Base-by-base conservation (phyloP, 2,888 invertebrate species). In the Tricholauxania praeusta region DNA sequence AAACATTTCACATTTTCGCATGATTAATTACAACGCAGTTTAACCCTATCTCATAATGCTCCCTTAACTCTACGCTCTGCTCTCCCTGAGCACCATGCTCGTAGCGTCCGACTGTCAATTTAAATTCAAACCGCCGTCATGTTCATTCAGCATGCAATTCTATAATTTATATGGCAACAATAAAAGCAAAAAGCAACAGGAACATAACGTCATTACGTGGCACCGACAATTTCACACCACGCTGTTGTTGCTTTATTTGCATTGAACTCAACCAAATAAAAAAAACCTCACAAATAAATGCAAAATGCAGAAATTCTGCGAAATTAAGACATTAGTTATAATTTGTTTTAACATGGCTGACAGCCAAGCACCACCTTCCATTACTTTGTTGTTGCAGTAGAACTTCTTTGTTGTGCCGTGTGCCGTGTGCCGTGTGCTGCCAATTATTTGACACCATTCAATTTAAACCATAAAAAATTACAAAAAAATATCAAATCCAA, bases 371-470 rank as follows among this genome's bases (percentile, higher is more conserved):
- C 62, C 62, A 53, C 70, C 62, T 63, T 53, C 47, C 15, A 14
- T 32, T 39, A 39, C 59, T 15, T 59, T 59, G 49, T 59, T 32
- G 62, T 32, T 55, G 28, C 3, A 22, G 28, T n/a, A 47, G 65
- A 51, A 22, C 67, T 62, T 68, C 49, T 17, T 51, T 64, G 62
- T 53, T 48, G 71, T 70, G 66, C 67, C 51, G 63, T 62, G 73
- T 77, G 84, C 80, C 84, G 85, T 48, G 71, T 70, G 66, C 67
- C 51, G 63, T 62, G 73, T 77, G 84, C 80, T 85, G 85, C 85
- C 85, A 85, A 85, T 84, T 85, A 82, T 84, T 85, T 85, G 83
- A 84, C 85, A 85, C 83, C 69, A 69, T 62, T 69, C 51, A 59
- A 67, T 67, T 67, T 67, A 17, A 67, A 22, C 55, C 67, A 57